Evolutionary conservation across 1,140 invertebrate species (phyloP).

Genomic region (Polypedilum vanderplanki): DNA sequence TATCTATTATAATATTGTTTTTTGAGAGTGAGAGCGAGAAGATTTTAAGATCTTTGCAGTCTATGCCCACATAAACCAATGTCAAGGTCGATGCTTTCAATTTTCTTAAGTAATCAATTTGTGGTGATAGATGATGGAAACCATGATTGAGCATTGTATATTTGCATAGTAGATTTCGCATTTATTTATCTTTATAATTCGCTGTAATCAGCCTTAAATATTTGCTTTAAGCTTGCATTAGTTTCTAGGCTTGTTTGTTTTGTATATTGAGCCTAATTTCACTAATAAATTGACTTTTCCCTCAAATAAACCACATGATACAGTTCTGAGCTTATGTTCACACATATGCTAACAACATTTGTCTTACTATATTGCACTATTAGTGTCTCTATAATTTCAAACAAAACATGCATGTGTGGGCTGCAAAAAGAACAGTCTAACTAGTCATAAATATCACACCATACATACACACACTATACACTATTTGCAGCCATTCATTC

Average conservation of each 20-base stretch:
- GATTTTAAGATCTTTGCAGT: not conserved
- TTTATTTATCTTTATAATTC: not conserved
- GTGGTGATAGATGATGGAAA: not conserved
- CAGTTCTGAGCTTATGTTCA: not conserved
- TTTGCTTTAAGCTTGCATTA: not conserved
- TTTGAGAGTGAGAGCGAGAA: not conserved
- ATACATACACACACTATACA: too few relatives aligned
- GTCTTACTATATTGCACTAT: not conserved
- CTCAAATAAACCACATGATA: not conserved
- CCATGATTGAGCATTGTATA: not conserved
- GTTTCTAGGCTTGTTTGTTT: not conserved
- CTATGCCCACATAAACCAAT: not conserved
- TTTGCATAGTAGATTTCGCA: not conserved
- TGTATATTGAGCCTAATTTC: not conserved
- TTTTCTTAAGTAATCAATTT: slow-evolving; percentile 7
- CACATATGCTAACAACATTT: not conserved
- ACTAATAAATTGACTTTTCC: not conserved
- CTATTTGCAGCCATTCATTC: not conserved
- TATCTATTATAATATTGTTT: not conserved
- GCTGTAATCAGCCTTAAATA: not conserved
- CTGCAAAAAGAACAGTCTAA: not conserved
- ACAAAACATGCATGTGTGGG: slow-evolving; percentile 4
- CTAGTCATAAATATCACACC: not conserved
- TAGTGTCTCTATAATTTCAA: not conserved
- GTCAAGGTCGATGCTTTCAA: not conserved